Evolutionary conservation across 2,888 invertebrate species (phyloP).

Genomic region (Bellardia bayeri): DNA sequence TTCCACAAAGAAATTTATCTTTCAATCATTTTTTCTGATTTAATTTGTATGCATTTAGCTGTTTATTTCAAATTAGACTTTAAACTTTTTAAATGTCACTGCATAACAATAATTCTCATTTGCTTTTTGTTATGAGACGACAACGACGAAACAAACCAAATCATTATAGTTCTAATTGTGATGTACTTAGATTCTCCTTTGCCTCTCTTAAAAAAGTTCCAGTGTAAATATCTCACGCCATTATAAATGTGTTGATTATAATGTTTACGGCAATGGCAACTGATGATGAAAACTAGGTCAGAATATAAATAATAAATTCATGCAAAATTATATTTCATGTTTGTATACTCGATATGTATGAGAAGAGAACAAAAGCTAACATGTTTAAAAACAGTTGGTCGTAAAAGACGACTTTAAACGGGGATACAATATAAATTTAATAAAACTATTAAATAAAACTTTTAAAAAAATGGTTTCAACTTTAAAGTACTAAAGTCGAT

Average conservation of each 20-base stretch:
- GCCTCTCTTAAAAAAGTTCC: slow-evolving; percentile 37
- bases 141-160: slow-evolving; percentile 47
- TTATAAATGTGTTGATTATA: slow-evolving; percentile 65
- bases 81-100: slow-evolving; percentile 51
- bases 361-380: slow-evolving; percentile 44
- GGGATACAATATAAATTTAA: not conserved
- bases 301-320: slow-evolving; percentile 66
- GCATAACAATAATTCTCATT: slow-evolving; percentile 60
- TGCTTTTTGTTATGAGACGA: slow-evolving; percentile 30
- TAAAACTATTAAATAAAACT: not conserved
- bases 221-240: slow-evolving; percentile 71
- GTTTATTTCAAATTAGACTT: slow-evolving; percentile 27
- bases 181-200: slow-evolving; percentile 36
- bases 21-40: not conserved
- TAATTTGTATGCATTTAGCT: not conserved
- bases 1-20: not conserved
- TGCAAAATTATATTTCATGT: slow-evolving; percentile 8
- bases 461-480: not conserved
- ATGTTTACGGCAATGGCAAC: slow-evolving; percentile 43
- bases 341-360: not conserved
- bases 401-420: slow-evolving; percentile 27
- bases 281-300: slow-evolving; percentile 68
- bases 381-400: slow-evolving; percentile 14
- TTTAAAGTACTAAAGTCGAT: too few species aligned
- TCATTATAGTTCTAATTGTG: slow-evolving; percentile 61